Evolutionary conservation across 30 jellyfish, hydroid and myxozoan species (phyloP).

Genomic region (Cassiopea xamachana): DNA sequence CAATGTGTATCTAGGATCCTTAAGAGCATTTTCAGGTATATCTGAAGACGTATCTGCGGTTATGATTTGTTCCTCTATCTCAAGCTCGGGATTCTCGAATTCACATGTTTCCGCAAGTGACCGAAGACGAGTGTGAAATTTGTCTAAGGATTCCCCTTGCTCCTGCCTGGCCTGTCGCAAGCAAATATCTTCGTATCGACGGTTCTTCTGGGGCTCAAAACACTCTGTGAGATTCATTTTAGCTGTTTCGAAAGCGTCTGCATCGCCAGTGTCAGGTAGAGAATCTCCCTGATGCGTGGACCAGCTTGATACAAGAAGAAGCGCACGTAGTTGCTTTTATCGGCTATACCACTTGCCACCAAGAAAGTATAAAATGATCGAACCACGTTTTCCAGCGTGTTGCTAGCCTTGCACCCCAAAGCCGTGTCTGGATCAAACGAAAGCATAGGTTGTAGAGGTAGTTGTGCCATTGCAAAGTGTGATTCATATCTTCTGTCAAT

Average conservation of each 20-base stretch:
- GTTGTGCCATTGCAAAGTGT: background rate
- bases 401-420: constrained; percentile 20
- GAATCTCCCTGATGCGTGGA: constrained; percentile 27
- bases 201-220: constrained; percentile 24
- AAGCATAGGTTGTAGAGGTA: background rate
- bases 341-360: constrained; percentile 19
- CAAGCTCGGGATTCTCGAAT: constrained; percentile 1
- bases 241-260: constrained; percentile 1
- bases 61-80: constrained; percentile 5
- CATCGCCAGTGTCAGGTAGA: constrained; percentile 25
- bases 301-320: constrained; percentile 33
- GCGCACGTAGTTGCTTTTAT: constrained; percentile 5
- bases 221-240: constrained; percentile 9
- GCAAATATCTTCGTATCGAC: constrained; percentile 17
- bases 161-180: constrained; percentile 18
- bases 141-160: constrained; percentile 3
- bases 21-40: constrained; percentile 24
- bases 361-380: constrained; percentile 7
- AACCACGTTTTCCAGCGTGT: constrained; percentile 26
- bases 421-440: background rate
- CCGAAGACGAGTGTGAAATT: constrained; percentile 19
- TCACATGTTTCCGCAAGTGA: constrained; percentile 26
- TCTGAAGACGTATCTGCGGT: constrained; percentile 9
- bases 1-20: constrained; percentile 12
- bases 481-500: too few species aligned